Evolutionary conservation across 2,113 vertebrate species (phyloP), one percentile per base, ranked within the genome.

Genomic region (Marmota monax): DNA sequence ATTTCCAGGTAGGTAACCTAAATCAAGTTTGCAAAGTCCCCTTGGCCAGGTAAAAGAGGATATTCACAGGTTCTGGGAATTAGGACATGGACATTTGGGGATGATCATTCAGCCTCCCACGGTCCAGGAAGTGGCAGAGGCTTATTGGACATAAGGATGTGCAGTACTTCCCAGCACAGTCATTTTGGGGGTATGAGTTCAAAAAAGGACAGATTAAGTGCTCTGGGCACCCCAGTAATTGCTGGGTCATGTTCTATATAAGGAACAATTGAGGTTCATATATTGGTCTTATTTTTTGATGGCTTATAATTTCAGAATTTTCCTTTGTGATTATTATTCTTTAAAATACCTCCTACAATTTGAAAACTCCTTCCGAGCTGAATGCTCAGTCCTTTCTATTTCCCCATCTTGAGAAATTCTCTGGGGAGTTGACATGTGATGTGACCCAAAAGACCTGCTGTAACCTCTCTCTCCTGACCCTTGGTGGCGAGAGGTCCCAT

Each of bases 271-370:
- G 5, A 56, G 34, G n/a, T 13, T 77, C 45, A 2, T 39, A 18
- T 48, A 20, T 45, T 63, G 25, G 25, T 8, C 16, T 78, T 84
- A 10, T 11, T 63, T 88, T 86, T 90, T 73, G 1, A 76, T 67
- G n/a, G 32, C 78, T 96, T 84, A 39, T 48, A 65, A 83, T 45
- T 78, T 65, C 18, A 39, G 72, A 9, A 2, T 86, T 90, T 89
- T 65, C 29, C 37, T 51, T n/a, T 11, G 65, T 63, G 22, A 10
- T 22, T 92, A 67, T 63, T 78, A 39, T 77, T 45, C n/a, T 85
- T 76, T 7, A 58, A 82, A 77, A 10, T 25, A 12, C 48, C 42
- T 86, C 45, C 5, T 86, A 2, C 22, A 61, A 8, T 67, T 45
- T 10, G 2, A 22, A 23, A 42, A 32, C 4, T 69, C 9, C 2